Conservation (phyloP, 2,888 invertebrate genomes). For the Oligia latruncula region DNA sequence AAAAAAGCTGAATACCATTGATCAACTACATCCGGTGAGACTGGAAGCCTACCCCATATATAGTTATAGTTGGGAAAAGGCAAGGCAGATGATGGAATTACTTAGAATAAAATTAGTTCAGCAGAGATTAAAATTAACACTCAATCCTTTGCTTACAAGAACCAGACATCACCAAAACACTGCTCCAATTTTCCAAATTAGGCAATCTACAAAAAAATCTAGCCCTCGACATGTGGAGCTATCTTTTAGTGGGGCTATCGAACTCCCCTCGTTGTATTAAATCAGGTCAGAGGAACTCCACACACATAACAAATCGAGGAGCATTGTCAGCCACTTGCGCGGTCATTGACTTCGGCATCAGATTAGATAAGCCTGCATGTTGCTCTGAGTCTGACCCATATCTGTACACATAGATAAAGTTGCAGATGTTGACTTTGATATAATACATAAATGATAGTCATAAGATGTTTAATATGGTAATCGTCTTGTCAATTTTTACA, state of each 20-base stretch:
- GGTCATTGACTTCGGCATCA: slow-evolving; percentile 54
- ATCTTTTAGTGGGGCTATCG: slow-evolving; percentile 28
- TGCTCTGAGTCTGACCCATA: slow-evolving; percentile 60
- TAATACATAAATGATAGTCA: not conserved
- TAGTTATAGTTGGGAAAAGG: not conserved
- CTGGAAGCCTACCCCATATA: no score
- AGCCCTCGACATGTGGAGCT: slow-evolving; percentile 6
- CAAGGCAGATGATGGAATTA: not conserved
- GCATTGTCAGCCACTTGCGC: slow-evolving; percentile 61
- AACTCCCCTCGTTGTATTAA: slow-evolving; percentile 40
- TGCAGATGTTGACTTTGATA: slow-evolving; percentile 45
- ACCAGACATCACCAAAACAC: slow-evolving; percentile 2
- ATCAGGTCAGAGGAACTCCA: slow-evolving; percentile 46
- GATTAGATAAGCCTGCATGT: slow-evolving; percentile 62
- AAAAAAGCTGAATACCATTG: no score
- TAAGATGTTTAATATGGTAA: not conserved
- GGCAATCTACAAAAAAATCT: slow-evolving; percentile 16
- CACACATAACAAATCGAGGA: slow-evolving; percentile 25
- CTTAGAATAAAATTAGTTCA: not conserved
- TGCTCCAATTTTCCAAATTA: not conserved
- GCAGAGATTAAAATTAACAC: not conserved
- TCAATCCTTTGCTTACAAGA: not conserved
- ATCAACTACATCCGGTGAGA: no score
- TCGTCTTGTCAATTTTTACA: not conserved
- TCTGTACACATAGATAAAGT: slow-evolving; percentile 39